Base-by-base conservation (phyloP, 2,888 invertebrate species). In the Octodonta nipae region DNA sequence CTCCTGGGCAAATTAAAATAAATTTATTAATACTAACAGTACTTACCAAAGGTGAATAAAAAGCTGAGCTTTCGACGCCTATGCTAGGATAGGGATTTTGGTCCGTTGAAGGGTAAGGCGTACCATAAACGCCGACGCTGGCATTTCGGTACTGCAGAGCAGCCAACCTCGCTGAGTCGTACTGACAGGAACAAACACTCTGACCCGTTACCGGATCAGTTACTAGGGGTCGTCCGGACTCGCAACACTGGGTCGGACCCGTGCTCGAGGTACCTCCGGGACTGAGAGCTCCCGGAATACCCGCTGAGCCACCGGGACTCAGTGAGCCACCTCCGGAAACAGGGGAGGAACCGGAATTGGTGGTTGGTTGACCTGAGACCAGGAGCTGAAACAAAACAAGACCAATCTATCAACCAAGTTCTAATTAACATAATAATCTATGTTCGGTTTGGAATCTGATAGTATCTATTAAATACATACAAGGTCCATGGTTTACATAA, bases 1-100 rank as follows among this genome's bases (percentile, higher is more conserved):
- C n/a, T n/a, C n/a, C n/a, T n/a, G n/a, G n/a, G n/a, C n/a, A n/a
- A n/a, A n/a, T n/a, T n/a, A n/a, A n/a, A n/a, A n/a, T n/a, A n/a
- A n/a, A n/a, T n/a, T n/a, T n/a, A n/a, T n/a, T n/a, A n/a, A n/a
- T n/a, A 4, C 10, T 3, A 2, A 11, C 22, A 12, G 28, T 32
- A 79, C 89, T 79, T 73, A 92, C 91, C 81, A 92, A 63, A 47
- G 91, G 88, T 41, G 89, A 86, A 66, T 91, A 91, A 68, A 92
- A 92, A 34, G 91, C 89, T 30, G 91, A 89, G 56, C 88, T 88
- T 60, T 89, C 89, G 52, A 86, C 83, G 37, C 86, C 85, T 65
- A 89, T 88, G 64, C 86, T 86, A 29, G 87, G 87, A 58, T 89
- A 89, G 25, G 88, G 87, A 58, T 85, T 86, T 65, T 89, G 89